Evolutionary conservation across 2,888 invertebrate genomes (phyloP), one percentile per base, ranked within the genome.

Genomic region (Amblyjoppa proteus): DNA sequence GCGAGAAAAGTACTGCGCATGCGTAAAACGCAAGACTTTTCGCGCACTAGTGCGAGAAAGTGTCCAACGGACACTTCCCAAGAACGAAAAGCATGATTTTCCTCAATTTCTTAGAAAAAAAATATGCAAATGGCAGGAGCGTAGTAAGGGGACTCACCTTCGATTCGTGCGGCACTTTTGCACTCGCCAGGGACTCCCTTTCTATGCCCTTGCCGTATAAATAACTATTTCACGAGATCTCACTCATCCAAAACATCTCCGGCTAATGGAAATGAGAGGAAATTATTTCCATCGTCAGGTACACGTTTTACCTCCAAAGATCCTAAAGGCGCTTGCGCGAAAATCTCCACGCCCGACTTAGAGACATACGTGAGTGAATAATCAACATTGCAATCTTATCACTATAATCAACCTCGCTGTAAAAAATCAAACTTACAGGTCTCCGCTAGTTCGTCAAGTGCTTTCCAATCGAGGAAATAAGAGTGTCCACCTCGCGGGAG

Each of bases 361-460:
- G 56, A 16, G n/a, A 38, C 16, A 28, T 66, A 3, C 2, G 25
- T 49, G 38, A 41, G 25, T 53, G 2, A 34, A 34, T 49, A 49
- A 49, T 49, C 45, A 16, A 13, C 45, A 31, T 28, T 20, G 25
- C 25, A 61, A 41, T 1, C 1, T 28, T 58, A 28, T 11, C n/a
- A 25, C 73, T 73, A 49, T 16, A 16, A 73, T 66, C 80, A 80
- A 66, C 73, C 51, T 51, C 68, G 53, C 25, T 34, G 70, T 53
- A 70, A 45, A n/a, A 53, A 9, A 28, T 71, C 13, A 64, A 7
- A 45, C 34, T 25, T 1, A 56, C 16, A 25, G 20, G 34, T n/a
- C 31, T 41, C 20, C 25, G 2, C n/a, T 3, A 2, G 20, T 38
- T 41, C 71, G 64, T 80, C 64, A 66, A 49, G 51, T 64, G 16